Evolutionary conservation across 2,797 vertebrate genomes (phyloP), one percentile per base, ranked within the genome.

Genomic region (Catamblyrhynchus diadema): DNA sequence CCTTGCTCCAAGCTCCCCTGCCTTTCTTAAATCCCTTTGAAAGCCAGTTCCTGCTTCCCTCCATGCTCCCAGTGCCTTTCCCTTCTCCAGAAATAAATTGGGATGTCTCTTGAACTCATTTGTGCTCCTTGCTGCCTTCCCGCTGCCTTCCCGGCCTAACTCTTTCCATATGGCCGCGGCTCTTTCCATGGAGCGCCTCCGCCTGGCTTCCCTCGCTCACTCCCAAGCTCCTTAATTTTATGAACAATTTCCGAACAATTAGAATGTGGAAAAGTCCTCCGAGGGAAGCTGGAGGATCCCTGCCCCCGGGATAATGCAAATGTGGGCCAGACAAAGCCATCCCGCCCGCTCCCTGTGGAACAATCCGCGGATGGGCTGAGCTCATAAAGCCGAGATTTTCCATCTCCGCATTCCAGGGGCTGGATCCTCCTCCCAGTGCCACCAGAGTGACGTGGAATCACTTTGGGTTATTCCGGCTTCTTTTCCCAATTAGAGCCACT

Each of bases 241-340:
- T 95, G 96, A 98, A 97, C 97, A 97, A 98, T 98, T 98, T 98
- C 97, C 97, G 92, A 97, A 97, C 95, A 97, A 97, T 98, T 97
- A 97, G 93, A 95, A 93, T 71, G 47, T 61, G 82, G 90, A 95
- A 94, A 95, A 93, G 87, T 86, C 89, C 96, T 97, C 96, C 74
- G 88, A 96, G 92, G 92, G 96, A 88, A 96, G 96, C 78, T 44
- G 61, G 89, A 65, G 92, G 91, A 93, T 97, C 92, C 79, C 86
- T 23, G 32, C 94, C 61, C 62, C 61, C 56, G 56, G 82, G 37
- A 74, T 62, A 65, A 83, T 21, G 81, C 82, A 70, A 69, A 82
- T 59, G 75, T 41, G 19, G 37, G 79, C 48, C 90, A 87, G 93
- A 92, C 81, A 80, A 86, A 96, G 88, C 37, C 8, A 25, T 37